Evolutionary conservation across 2,888 invertebrate species (phyloP).

Genomic region (Linhomoeus sp.): DNA sequence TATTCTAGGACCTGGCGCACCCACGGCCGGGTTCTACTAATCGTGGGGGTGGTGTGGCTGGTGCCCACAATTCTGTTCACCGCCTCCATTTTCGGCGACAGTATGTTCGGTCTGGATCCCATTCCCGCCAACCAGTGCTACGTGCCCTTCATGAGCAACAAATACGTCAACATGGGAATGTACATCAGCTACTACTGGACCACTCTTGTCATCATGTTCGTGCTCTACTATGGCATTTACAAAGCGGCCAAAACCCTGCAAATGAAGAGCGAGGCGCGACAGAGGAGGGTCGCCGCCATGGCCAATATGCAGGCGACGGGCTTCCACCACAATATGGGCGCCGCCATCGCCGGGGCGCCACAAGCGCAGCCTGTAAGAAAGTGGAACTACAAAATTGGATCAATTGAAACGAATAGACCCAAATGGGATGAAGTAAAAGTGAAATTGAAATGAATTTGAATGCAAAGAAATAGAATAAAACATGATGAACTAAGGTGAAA

Average conservation of each 20-base stretch:
- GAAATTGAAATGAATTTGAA: too few relatives aligned
- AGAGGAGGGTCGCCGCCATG: conserved; percentile 84
- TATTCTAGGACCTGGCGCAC: not conserved
- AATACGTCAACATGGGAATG: conserved; percentile 84
- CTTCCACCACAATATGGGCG: too few relatives aligned
- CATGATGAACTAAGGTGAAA: too few relatives aligned
- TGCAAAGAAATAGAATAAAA: too few relatives aligned
- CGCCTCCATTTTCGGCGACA: conserved; percentile 96
- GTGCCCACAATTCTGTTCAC: conserved; percentile 88
- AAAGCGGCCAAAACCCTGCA: conserved; percentile 93
- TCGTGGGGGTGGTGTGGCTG: conserved; percentile 90
- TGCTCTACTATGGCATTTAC: conserved; percentile 88
- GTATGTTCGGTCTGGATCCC: conserved; percentile 53
- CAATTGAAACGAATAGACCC: too few relatives aligned
- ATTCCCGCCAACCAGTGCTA: conserved; percentile 48
- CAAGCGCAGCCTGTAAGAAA: too few relatives aligned
- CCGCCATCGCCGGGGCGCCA: too few relatives aligned
- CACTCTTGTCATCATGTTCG: conserved; percentile 77
- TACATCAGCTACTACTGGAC: conserved; percentile 77
- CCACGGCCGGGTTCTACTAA: conserved; percentile 49
- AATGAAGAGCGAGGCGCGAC: conserved; percentile 84
- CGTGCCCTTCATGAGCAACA: conserved; percentile 90
- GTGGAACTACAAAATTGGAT: too few relatives aligned
- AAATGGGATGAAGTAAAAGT: too few relatives aligned
- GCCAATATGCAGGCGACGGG: conserved; percentile 47